phyloP scores from a whole-genome alignment of 2,113 vertebrate genomes.

The Aspidoscelis tigris region DNA sequence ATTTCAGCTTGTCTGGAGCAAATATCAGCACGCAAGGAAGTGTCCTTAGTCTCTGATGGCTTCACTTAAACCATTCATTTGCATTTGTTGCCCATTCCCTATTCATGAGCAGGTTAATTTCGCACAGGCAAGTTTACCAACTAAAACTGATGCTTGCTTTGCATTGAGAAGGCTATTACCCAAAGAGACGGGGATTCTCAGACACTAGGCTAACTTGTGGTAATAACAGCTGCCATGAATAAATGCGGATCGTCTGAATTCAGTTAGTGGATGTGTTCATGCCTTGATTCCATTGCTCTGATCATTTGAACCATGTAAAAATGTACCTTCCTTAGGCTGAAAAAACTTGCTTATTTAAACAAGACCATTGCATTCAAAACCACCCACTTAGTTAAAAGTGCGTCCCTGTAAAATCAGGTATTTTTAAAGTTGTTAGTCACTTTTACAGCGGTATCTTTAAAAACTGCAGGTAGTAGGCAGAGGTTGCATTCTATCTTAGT shows the following conservation, averaged over 20 bases:
- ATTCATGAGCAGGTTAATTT: not conserved
- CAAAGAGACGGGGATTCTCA: not conserved
- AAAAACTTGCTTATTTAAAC: not conserved
- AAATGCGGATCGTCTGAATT: not conserved
- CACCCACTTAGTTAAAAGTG: not conserved
- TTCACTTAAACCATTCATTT: slow-evolving; percentile 5
- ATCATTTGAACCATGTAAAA: not conserved
- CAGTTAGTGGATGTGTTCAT: not conserved
- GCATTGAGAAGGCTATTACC: not conserved
- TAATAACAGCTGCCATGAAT: not conserved
- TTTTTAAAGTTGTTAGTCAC: no score
- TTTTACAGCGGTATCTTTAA: not conserved
- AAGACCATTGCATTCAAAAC: not conserved
- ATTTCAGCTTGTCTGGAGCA: not conserved
- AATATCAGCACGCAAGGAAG: not conserved
- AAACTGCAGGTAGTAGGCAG: not conserved
- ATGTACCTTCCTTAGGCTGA: not conserved
- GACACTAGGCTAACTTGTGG: not conserved
- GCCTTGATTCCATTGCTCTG: not conserved
- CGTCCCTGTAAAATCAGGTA: not conserved
- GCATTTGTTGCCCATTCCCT: not conserved
- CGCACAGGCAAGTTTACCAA: not conserved
- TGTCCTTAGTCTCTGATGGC: not conserved
- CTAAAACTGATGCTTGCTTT: not conserved
- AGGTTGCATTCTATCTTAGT: not conserved